Base-by-base conservation (phyloP, 2,888 invertebrate species). In the Himalopsyche tibetana region DNA sequence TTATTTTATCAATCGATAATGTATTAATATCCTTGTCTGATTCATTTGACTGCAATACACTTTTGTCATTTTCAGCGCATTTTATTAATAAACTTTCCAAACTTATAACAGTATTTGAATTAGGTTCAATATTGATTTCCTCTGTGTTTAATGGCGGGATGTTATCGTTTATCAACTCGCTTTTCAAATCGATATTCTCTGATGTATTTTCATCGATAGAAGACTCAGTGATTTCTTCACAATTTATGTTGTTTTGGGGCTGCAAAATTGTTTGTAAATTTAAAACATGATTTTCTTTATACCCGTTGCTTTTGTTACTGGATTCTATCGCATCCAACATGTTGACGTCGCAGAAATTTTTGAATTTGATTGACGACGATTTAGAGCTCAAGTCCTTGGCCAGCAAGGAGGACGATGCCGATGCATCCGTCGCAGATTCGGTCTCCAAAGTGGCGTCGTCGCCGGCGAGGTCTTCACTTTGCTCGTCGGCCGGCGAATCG, bases 291-390 rank as follows among this genome's bases (percentile, higher is more conserved):
- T 74, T 74, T 74, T 74, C 74, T 36, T 74, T 28, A 38, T 12
- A 74, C 2, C 74, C 74, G 12, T 74, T 74, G 36, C 38, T 74
- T 74, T 74, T 74, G 74, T 74, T 74, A 15, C 12, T 11, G 38
- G 45, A 55, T 82, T 86, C 85, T 56, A 82, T 80, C 42, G 86
- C 55, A 79, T 87, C 88, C 42, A 88, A 86, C 88, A 88, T 88
- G 80, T 88, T 88, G 55, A 82, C 82, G 82, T 88, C 88, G 63
- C 88, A 88, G 83, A 88, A 88, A 28, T 82, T 63, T 69, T 87
- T 88, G 80, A 88, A 88, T 79, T 87, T 84, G 79, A 56, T 87
- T 19, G 88, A 85, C 36, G 86, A 82, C 19, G 87, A 85, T 82
- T 88, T 88, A 15, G 63, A 80, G 81, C 74, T 74, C 74, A 74